A percentile compares a stretch with the other conserved stretches of the same genome.
Evolutionary conservation across 2,888 invertebrate genomes (phyloP).

Genomic region (Phorcus lineatus): DNA sequence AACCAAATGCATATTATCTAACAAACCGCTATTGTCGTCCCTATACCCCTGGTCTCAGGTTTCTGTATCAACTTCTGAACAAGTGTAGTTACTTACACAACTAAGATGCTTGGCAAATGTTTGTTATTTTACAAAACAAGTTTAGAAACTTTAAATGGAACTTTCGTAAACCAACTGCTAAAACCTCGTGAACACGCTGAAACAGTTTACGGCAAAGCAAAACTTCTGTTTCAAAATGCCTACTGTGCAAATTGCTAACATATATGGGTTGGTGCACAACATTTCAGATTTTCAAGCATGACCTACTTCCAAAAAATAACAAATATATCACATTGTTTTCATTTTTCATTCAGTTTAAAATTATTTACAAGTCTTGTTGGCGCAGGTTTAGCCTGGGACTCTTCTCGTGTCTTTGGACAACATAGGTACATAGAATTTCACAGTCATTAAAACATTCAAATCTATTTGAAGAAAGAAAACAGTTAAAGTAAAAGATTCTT

Average conservation of each 20-base stretch:
- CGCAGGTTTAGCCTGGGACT: constrained; percentile 22
- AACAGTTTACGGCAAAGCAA: not conserved
- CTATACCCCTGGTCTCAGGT: no score
- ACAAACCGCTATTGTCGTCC: no score
- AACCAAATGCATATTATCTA: no score
- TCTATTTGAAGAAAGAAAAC: constrained; percentile 4
- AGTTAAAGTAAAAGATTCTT: not conserved
- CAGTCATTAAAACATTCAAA: constrained; percentile 11
- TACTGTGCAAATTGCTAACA: not conserved
- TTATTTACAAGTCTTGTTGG: constrained; percentile 21
- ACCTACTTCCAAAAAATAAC: constrained; percentile 1
- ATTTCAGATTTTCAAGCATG: not conserved
- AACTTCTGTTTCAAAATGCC: not conserved
- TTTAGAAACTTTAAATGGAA: no score
- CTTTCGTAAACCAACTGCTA: no score
- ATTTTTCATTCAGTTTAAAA: constrained; percentile 28
- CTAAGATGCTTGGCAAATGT: no score
- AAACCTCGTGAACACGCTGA: not conserved
- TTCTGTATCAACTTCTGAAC: no score
- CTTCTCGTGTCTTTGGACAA: not conserved
- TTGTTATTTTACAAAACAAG: no score
- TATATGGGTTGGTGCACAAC: not conserved
- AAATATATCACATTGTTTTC: constrained; percentile 10
- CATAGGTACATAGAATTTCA: constrained; percentile 19
- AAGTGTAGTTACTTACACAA: no score